These are phyloP conservation scores for Recurvirostra avosetta DNA, from an alignment of 2,113 vertebrate species.

Conservation along the genomic window DNA sequence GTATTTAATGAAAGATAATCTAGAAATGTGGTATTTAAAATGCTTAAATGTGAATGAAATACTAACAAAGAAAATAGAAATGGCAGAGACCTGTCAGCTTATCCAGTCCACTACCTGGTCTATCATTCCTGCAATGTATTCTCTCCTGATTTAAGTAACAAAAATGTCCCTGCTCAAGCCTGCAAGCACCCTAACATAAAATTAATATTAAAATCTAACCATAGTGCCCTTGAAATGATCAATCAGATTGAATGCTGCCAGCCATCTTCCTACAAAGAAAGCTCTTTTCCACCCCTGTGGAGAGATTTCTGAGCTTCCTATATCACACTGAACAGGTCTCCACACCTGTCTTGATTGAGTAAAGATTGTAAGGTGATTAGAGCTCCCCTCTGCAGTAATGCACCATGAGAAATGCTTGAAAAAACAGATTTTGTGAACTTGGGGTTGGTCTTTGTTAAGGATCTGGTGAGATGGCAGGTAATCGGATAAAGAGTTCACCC, in stretches of 20 bases:
- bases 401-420: neutral
- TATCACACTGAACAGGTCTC: neutral
- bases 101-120: neutral
- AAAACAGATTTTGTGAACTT: neutral
- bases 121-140: neutral
- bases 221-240: constrained; percentile 15
- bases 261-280: neutral
- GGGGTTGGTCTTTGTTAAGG: neutral
- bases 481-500: neutral
- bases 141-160: constrained; percentile 10
- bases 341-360: neutral
- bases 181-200: constrained; percentile 8
- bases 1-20: neutral
- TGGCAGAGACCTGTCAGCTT: neutral
- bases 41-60: neutral
- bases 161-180: neutral
- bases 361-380: neutral
- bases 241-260: neutral
- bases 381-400: neutral
- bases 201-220: constrained; percentile 40
- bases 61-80: constrained; percentile 9
- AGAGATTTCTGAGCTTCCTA: neutral
- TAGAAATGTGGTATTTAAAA: neutral
- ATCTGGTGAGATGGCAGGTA: neutral
- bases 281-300: neutral